Base-by-base conservation (phyloP, 2,888 invertebrate genomes). In the Ochropleura plecta region DNA sequence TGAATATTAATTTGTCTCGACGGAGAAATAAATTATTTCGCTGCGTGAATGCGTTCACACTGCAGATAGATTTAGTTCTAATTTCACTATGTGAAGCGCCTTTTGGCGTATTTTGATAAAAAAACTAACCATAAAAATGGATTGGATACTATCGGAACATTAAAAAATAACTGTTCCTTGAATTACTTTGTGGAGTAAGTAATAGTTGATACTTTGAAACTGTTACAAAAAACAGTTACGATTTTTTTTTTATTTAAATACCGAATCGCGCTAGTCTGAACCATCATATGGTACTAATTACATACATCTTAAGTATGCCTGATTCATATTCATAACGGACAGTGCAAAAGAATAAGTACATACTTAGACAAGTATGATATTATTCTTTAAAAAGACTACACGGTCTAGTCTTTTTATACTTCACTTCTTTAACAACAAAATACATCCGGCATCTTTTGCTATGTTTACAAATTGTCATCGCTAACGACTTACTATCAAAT, bases 1-100 rank as follows among this genome's bases (percentile, higher is more conserved):
- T 59, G 62, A 66, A 55, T 76, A 80, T 73, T 71, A 81, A 82
- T 68, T 77, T 60, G 64, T 74, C 73, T 71, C 74, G 57, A 64
- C 72, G 42, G 14, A 55, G 68, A 60, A 64, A 75, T 70, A 70
- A 78, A 57, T 72, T 78, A 69, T 65, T 81, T 51, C 60, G 44
- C 16, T 55, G 30, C 30, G 30, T 30, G 30, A 76, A 67, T 55
- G 48, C 9, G 46, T 67, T 57, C 40, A 20, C 48, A 30, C 18
- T 79, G 20, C 8, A 44, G 67, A 67, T 75, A 42, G 20, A 55
- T 65, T 64, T 64, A 8, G 53, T 10, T 74, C 46, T 62, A 51
- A 73, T 70, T 66, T 51, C 42, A 51, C 10, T 48, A 30, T 5
- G 18, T 20, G 49, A 53, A 3, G 60, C 42, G 60, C 48, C n/a